phyloP scores from a whole-genome alignment of 2,797 vertebrate genomes.

The Eupleurogrammus muticus region DNA sequence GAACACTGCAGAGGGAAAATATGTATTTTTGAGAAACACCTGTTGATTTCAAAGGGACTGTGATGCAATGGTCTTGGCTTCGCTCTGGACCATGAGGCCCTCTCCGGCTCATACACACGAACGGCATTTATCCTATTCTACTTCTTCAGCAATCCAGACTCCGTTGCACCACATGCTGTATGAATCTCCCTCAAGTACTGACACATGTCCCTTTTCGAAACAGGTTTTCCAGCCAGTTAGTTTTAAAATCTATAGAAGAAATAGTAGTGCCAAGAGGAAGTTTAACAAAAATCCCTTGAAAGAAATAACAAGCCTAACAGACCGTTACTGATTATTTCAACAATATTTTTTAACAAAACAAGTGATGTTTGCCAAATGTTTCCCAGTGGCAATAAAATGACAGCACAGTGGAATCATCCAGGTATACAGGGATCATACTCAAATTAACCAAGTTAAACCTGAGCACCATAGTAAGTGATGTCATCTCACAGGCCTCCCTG shows the following conservation, averaged over 20 bases:
- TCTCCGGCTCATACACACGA: slow-evolving; percentile 59
- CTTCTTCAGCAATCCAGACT: slow-evolving; percentile 58
- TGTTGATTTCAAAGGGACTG: slow-evolving; percentile 78
- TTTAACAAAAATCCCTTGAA: slow-evolving; percentile 25
- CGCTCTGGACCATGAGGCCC: slow-evolving; percentile 63
- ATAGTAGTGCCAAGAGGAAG: slow-evolving; percentile 5
- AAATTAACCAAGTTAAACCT: slow-evolving; percentile 54
- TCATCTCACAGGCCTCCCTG: slow-evolving; percentile 56
- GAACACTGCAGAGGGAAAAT: slow-evolving; percentile 62
- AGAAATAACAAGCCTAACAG: slow-evolving; percentile 19
- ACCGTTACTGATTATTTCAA: slow-evolving; percentile 27
- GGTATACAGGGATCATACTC: slow-evolving; percentile 51
- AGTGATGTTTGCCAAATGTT: slow-evolving; percentile 22
- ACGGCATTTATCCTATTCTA: slow-evolving; percentile 62
- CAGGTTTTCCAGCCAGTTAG: slow-evolving; percentile 44
- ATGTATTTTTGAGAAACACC: slow-evolving; percentile 73
- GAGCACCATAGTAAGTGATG: slow-evolving; percentile 49
- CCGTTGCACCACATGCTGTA: slow-evolving; percentile 59
- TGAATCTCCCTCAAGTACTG: slow-evolving; percentile 59
- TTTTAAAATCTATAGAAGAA: slow-evolving; percentile 21
- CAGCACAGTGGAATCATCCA: slow-evolving; percentile 47
- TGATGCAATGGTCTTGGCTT: slow-evolving; percentile 77
- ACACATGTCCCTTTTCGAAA: slow-evolving; percentile 61
- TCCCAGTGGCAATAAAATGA: slow-evolving; percentile 39
- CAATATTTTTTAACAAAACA: slow-evolving; percentile 29